These are phyloP conservation scores for Neodiprion pinetum DNA, from an alignment of 1,140 invertebrate genomes.

Conservation along the genomic window DNA sequence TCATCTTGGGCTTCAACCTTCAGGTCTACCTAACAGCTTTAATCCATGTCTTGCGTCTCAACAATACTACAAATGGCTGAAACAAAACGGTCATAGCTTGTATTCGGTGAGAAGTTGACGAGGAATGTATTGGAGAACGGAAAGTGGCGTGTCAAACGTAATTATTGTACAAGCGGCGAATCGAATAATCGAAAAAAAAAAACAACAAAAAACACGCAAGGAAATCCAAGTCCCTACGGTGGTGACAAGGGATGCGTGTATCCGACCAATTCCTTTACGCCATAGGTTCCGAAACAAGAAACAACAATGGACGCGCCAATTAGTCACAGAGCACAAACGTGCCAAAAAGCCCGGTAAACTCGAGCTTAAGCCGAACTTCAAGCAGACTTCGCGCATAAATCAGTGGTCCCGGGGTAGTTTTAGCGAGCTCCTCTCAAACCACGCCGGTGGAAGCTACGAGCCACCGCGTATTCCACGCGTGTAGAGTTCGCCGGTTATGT, in stretches of 20 bases:
- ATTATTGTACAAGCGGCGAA: too few species aligned
- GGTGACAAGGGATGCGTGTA: neutral
- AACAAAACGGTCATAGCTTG: too few species aligned
- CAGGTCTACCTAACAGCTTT: too few species aligned
- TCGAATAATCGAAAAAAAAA: too few species aligned
- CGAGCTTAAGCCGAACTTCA: slow-evolving; percentile 7
- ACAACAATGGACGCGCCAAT: slow-evolving; percentile 1
- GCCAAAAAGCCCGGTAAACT: neutral
- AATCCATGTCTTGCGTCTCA: too few species aligned
- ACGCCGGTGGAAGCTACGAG: neutral
- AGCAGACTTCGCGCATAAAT: slow-evolving; percentile 4
- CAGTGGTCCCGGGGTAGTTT: slow-evolving; percentile 3
- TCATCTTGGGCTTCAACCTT: too few species aligned
- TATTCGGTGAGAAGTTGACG: too few species aligned
- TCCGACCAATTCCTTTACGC: neutral
- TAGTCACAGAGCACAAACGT: slow-evolving; percentile 4
- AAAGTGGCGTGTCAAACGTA: too few species aligned
- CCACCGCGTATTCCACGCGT: neutral
- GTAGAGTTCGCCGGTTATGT: neutral
- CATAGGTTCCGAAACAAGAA: neutral
- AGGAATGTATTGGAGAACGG: too few species aligned
- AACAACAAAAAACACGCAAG: too few species aligned
- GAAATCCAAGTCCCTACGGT: neutral
- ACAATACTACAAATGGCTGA: too few species aligned
- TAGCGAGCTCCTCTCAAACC: neutral